Evolutionary conservation across 2,797 vertebrate genomes (phyloP).

Genomic region (Pseudomugil gertrudae): DNA sequence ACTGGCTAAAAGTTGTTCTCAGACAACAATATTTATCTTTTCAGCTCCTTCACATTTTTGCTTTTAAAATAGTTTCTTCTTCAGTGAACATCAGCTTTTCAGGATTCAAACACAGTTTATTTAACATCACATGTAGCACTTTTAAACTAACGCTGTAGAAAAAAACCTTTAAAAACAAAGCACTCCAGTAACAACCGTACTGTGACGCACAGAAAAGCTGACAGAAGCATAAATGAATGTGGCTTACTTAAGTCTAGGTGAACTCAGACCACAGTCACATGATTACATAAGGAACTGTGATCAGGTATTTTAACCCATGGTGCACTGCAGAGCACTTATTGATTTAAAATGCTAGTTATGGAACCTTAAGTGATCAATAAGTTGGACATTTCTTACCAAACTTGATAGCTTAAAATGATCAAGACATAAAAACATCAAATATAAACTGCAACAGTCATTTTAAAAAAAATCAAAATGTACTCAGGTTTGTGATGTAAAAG

Average conservation of each 20-base stretch:
- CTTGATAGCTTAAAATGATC: neutral
- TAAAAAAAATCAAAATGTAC: neutral
- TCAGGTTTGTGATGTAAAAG: neutral
- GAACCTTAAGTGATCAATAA: constrained; percentile 3
- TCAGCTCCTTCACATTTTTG: too few species aligned
- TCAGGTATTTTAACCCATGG: constrained; percentile 34
- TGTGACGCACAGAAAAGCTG: constrained; percentile 38
- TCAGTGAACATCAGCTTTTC: too few species aligned
- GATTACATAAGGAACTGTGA: constrained; percentile 23
- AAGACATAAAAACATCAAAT: neutral
- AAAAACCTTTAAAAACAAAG: constrained; percentile 21
- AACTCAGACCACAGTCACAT: constrained; percentile 45
- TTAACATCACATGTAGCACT: neutral
- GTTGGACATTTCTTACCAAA: neutral
- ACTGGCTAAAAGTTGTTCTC: too few species aligned
- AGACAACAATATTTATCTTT: too few species aligned
- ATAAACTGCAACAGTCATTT: too few species aligned
- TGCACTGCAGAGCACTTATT: constrained; percentile 2
- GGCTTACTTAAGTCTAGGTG: constrained; percentile 9
- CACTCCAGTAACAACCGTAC: constrained; percentile 24
- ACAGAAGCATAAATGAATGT: constrained; percentile 28
- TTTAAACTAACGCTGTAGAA: too few species aligned
- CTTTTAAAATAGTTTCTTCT: too few species aligned
- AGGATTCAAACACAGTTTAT: too few species aligned
- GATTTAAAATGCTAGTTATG: neutral